phyloP scores from a whole-genome alignment of 2,113 vertebrate species.

The Xerus inauris region DNA sequence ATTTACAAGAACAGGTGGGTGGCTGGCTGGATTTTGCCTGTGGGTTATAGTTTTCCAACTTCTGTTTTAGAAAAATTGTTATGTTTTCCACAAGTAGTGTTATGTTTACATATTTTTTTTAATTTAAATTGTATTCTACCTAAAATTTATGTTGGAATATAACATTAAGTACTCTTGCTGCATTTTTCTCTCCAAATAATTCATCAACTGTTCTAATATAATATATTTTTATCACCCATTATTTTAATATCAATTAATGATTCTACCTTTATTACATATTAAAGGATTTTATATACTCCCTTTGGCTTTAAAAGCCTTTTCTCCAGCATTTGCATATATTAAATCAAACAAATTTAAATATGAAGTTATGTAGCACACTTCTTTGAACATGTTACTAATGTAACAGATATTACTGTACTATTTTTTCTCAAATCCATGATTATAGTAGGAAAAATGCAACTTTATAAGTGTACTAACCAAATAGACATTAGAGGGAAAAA shows the following conservation, averaged over 20 bases:
- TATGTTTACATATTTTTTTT: background rate
- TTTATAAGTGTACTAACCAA: background rate
- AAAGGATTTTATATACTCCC: background rate
- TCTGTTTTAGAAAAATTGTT: background rate
- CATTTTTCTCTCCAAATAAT: background rate
- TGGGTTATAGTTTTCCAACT: background rate
- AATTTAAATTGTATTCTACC: background rate
- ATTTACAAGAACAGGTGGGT: background rate
- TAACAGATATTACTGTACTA: background rate
- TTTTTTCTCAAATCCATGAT: background rate
- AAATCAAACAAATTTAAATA: background rate
- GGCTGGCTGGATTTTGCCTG: background rate
- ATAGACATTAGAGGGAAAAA: background rate
- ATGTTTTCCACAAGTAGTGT: background rate
- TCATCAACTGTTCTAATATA: background rate
- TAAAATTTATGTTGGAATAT: constrained; percentile 6
- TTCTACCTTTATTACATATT: background rate
- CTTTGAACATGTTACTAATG: background rate
- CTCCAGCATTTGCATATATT: background rate
- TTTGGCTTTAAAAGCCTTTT: background rate
- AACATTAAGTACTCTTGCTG: background rate
- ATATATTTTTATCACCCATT: background rate
- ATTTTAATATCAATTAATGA: background rate
- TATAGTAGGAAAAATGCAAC: background rate
- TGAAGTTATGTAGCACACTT: background rate